These are phyloP conservation scores for Balearica regulorum DNA, from an alignment of 2,797 vertebrate genomes.

Conservation along the genomic window DNA sequence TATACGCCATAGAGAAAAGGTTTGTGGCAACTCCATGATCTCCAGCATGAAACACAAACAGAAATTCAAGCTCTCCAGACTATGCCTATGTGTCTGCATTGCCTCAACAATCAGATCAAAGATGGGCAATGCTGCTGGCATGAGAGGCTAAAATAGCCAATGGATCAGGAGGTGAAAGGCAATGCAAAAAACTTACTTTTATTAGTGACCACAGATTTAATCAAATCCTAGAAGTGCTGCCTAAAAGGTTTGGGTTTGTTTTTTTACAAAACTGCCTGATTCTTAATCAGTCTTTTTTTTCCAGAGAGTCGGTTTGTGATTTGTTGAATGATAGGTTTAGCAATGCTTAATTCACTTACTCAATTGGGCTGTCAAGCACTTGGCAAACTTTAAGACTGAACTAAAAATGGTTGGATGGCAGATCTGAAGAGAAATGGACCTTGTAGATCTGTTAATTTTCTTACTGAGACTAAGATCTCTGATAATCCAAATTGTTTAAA, in stretches of 20 bases:
- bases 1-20: neutral
- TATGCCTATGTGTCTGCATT: rapidly evolving
- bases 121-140: neutral
- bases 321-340: neutral
- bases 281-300: neutral
- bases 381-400: neutral
- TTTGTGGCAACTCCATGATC: neutral
- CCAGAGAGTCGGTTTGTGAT: neutral
- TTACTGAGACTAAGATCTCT: neutral
- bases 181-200: neutral
- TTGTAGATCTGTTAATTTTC: neutral
- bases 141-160: neutral
- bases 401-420: neutral
- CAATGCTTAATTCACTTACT: neutral
- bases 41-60: neutral
- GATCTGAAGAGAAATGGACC: neutral
- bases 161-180: neutral
- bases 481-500: neutral
- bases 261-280: neutral
- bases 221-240: neutral
- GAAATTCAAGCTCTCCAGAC: neutral
- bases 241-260: neutral
- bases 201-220: neutral
- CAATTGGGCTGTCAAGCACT: neutral
- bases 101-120: neutral